Evolutionary conservation across 2,888 invertebrate species (phyloP).

Genomic region (Aphrophora alni): DNA sequence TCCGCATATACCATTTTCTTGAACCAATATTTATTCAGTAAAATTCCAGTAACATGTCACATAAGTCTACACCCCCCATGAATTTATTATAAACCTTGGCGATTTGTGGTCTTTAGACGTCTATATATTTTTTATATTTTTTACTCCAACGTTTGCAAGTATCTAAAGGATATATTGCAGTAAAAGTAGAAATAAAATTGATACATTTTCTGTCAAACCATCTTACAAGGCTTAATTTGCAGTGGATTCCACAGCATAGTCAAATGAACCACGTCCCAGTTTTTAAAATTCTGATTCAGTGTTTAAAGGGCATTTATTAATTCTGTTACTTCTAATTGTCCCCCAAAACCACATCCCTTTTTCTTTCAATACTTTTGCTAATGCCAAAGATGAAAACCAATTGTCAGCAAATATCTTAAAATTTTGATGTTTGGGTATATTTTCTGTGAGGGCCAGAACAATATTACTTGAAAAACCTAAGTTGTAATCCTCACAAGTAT

Average conservation of each 20-base stretch:
- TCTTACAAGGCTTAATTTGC: constrained; percentile 43
- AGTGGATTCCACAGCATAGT: constrained; percentile 3
- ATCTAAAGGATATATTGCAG: constrained; percentile 47
- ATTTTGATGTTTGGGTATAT: constrained; percentile 34
- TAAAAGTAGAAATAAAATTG: too few relatives aligned
- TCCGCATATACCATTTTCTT: constrained; percentile 48
- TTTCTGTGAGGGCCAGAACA: constrained; percentile 45
- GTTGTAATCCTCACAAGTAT: constrained; percentile 44
- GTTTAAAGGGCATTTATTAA: not conserved
- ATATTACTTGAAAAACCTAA: constrained; percentile 49
- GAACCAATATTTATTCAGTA: constrained; percentile 50
- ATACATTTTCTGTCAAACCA: constrained; percentile 52
- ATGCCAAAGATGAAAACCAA: constrained; percentile 40
- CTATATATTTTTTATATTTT: not conserved
- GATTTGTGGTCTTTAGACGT: too few relatives aligned
- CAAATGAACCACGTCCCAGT: constrained; percentile 1
- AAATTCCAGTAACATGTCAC: constrained; percentile 53
- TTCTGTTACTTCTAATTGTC: constrained; percentile 28
- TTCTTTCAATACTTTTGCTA: constrained; percentile 39
- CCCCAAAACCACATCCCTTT: constrained; percentile 48
- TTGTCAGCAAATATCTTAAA: constrained; percentile 42
- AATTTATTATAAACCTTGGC: constrained; percentile 52
- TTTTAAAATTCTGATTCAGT: not conserved
- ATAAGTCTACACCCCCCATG: too few relatives aligned
- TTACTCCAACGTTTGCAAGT: too few relatives aligned